These are phyloP conservation scores for Hemitrygon akajei DNA, from an alignment of 2,797 vertebrate genomes.

Conservation along the genomic window DNA sequence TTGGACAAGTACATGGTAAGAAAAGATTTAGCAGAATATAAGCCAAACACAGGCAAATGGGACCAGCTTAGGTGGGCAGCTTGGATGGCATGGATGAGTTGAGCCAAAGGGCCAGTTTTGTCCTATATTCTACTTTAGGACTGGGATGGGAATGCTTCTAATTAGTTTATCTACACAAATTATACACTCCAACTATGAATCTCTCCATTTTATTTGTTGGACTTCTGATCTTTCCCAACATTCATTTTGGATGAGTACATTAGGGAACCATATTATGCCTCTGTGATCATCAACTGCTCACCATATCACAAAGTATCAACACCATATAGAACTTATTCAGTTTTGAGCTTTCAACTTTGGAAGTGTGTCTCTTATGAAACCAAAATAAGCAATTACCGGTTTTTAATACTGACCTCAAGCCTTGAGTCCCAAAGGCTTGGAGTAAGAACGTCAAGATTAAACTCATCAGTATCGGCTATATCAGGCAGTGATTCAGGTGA, in stretches of 20 bases:
- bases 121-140: too few species aligned
- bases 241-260: not conserved
- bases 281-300: not conserved
- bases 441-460: slow-evolving; percentile 42
- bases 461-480: slow-evolving; percentile 71
- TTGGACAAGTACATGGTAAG: too few species aligned
- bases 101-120: too few species aligned
- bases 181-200: not conserved
- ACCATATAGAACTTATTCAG: not conserved
- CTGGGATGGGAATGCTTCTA: not conserved
- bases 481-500: slow-evolving; percentile 83
- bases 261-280: not conserved
- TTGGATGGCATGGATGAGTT: too few species aligned
- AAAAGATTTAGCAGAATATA: too few species aligned
- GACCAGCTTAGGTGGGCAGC: too few species aligned
- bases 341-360: not conserved
- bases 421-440: slow-evolving; percentile 86
- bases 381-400: not conserved
- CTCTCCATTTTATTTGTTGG: too few species aligned
- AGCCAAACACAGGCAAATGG: too few species aligned
- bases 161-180: not conserved
- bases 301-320: not conserved
- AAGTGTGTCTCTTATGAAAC: not conserved
- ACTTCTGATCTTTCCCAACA: not conserved
- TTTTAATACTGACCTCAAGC: slow-evolving; percentile 61